A percentile compares a stretch with the other conserved stretches of the same genome.
These are phyloP conservation scores for Myotis davidii DNA, from an alignment of 2,113 vertebrate species.

Conservation along the genomic window DNA sequence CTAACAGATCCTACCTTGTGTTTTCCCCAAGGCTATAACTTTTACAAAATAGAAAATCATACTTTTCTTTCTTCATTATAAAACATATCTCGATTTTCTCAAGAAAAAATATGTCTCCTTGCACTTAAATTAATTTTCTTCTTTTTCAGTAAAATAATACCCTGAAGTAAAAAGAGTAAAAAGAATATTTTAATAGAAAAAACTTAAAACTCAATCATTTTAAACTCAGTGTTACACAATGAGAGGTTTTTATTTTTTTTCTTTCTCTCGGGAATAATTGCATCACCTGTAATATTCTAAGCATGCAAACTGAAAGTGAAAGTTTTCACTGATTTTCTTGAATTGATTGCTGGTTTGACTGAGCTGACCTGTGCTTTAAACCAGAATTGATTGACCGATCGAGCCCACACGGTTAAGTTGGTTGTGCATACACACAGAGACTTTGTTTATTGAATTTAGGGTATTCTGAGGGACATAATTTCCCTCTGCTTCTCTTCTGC, in stretches of 20 bases:
- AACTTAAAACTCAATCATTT: background rate
- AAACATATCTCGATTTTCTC: background rate
- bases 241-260: background rate
- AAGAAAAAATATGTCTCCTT: background rate
- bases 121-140: background rate
- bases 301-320: constrained; percentile 42
- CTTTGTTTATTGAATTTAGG: constrained; percentile 75
- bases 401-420: constrained; percentile 71
- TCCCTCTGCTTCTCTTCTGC: constrained; percentile 24
- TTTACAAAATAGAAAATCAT: background rate
- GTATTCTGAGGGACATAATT: constrained; percentile 64
- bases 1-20: background rate
- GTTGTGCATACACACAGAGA: constrained; percentile 67
- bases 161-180: background rate
- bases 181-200: background rate
- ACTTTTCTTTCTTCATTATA: background rate
- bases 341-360: constrained; percentile 67
- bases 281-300: constrained; percentile 7
- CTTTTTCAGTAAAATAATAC: constrained; percentile 12
- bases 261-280: constrained; percentile 13
- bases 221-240: constrained; percentile 1
- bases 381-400: constrained; percentile 76
- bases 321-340: constrained; percentile 61
- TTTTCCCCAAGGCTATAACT: background rate
- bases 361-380: constrained; percentile 75